Evolutionary conservation across 2,113 vertebrate genomes (phyloP).

Genomic region (Elephas maximus): DNA sequence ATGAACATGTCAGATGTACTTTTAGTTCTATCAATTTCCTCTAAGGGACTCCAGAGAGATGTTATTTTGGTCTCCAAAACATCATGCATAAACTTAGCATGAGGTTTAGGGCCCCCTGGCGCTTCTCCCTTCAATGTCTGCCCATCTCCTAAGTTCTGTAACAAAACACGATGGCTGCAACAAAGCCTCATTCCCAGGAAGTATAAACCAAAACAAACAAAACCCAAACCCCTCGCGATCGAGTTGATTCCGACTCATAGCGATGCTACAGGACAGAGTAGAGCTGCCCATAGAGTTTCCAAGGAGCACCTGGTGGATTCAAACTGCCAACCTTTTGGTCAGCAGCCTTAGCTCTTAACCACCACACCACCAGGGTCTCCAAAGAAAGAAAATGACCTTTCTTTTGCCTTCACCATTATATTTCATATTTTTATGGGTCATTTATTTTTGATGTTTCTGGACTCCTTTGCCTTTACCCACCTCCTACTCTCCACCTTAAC

Average conservation of each 20-base stretch:
- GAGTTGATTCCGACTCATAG: too few species aligned
- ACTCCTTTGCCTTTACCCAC: not conserved
- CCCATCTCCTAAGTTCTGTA: not conserved
- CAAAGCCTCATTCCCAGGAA: not conserved
- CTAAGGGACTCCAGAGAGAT: not conserved
- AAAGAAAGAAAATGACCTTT: not conserved
- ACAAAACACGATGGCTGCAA: not conserved
- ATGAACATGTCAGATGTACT: slow-evolving; percentile 11
- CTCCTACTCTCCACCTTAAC: not conserved
- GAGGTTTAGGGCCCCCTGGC: too few species aligned
- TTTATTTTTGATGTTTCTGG: not conserved
- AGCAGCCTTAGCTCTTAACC: too few species aligned
- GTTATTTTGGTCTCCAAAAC: not conserved
- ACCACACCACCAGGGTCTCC: not conserved
- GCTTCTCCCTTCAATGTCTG: not conserved
- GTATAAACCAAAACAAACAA: too few species aligned
- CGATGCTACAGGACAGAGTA: too few species aligned
- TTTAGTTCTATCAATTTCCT: slow-evolving; percentile 16
- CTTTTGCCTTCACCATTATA: not conserved
- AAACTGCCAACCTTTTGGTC: too few species aligned
- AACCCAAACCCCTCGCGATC: too few species aligned
- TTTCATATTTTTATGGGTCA: not conserved
- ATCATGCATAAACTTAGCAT: not conserved
- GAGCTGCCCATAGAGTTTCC: too few species aligned
- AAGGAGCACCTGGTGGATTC: too few species aligned